Percentiles rank a stretch among this genome's conserved stretches.
These are phyloP conservation scores for Drosophila mettleri DNA, from an alignment of 2,888 invertebrate species.

Conservation along the genomic window DNA sequence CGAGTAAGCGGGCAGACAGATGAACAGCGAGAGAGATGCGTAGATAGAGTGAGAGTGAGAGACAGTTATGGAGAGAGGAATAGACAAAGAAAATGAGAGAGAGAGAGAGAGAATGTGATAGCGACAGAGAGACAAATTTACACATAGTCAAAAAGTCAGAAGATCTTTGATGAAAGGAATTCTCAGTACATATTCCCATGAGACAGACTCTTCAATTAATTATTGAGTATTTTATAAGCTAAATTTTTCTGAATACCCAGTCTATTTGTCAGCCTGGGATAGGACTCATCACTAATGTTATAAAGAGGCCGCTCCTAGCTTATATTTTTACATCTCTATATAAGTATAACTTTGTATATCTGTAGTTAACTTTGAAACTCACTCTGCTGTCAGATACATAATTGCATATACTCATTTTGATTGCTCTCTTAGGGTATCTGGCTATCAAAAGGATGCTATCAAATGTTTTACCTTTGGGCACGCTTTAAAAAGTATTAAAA, in stretches of 20 bases:
- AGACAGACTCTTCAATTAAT: no score
- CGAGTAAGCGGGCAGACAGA: no score
- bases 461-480: neutral
- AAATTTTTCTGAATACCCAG: no score
- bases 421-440: neutral
- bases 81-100: neutral
- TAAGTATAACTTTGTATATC: no score
- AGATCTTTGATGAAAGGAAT: no score
- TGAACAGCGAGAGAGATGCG: neutral
- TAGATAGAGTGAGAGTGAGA: neutral
- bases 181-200: no score
- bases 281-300: no score
- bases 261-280: no score
- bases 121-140: neutral
- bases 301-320: no score
- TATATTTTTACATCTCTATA: no score
- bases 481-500: constrained; percentile 8
- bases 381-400: neutral
- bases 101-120: neutral
- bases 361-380: no score
- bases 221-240: no score
- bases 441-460: constrained; percentile 1
- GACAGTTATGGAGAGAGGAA: neutral
- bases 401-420: neutral
- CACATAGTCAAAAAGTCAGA: neutral